These are phyloP conservation scores for Rhabdomys pumilio DNA, from an alignment of 2,797 vertebrate genomes.

Conservation along the genomic window DNA sequence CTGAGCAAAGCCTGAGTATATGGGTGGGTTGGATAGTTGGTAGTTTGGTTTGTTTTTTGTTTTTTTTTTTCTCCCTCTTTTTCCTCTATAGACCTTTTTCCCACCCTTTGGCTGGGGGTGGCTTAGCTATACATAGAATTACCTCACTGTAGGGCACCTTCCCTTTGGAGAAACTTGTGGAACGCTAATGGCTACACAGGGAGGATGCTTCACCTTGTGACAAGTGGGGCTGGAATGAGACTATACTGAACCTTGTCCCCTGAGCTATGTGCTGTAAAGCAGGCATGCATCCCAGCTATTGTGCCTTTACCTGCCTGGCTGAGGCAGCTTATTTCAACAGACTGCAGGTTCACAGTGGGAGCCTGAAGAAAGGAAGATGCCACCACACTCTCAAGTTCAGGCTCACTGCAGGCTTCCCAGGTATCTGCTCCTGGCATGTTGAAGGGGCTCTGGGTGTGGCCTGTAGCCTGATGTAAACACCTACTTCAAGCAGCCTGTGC, in stretches of 20 bases:
- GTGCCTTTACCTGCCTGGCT: background rate
- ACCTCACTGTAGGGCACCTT: background rate
- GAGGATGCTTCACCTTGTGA: background rate
- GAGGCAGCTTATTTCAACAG: background rate
- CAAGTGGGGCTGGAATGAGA: fast-evolving
- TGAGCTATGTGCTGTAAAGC: background rate
- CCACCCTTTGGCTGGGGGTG: background rate
- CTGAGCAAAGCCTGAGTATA: background rate
- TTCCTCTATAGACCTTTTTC: background rate
- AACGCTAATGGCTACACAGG: background rate
- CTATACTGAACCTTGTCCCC: background rate
- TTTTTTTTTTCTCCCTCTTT: background rate
- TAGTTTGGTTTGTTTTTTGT: background rate
- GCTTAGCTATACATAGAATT: background rate
- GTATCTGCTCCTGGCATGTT: background rate
- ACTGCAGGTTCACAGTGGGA: background rate
- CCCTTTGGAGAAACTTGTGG: background rate
- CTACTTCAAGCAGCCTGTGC: background rate
- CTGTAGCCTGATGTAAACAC: background rate
- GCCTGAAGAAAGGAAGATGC: background rate
- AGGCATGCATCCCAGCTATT: background rate
- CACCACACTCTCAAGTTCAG: background rate
- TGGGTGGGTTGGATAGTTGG: background rate
- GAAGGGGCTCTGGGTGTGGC: background rate
- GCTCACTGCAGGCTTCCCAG: background rate